These are phyloP conservation scores for Entomobrya proxima DNA, from an alignment of 2,888 invertebrate genomes.

Conservation along the genomic window DNA sequence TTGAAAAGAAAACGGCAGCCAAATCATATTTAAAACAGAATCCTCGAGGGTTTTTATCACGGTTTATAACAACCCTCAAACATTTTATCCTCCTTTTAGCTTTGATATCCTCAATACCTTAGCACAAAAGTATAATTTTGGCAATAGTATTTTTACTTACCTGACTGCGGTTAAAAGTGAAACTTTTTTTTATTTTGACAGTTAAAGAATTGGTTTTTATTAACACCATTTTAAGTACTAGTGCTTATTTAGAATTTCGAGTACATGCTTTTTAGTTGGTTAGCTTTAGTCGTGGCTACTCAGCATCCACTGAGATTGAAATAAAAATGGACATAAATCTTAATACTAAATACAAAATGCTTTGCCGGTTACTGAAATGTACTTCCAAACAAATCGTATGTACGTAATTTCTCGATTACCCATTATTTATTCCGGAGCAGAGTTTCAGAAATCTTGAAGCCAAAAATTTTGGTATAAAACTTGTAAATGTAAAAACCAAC, in stretches of 20 bases:
- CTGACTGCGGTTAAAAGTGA: slow-evolving; percentile 65
- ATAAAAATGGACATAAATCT: too few species aligned
- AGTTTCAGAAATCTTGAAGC: too few species aligned
- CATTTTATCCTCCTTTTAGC: not conserved
- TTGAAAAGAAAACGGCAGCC: slow-evolving; percentile 8
- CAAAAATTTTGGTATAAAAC: too few species aligned
- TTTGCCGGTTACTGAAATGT: too few species aligned
- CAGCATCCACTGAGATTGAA: not conserved
- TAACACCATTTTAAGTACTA: slow-evolving; percentile 37
- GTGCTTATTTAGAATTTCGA: slow-evolving; percentile 31
- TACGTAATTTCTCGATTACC: too few species aligned
- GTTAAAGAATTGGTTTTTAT: slow-evolving; percentile 58
- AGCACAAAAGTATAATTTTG: slow-evolving; percentile 14
- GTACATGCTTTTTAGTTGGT: slow-evolving; percentile 24
- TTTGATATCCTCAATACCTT: slow-evolving; percentile 9
- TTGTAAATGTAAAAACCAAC: too few species aligned
- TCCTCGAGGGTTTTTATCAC: slow-evolving; percentile 22
- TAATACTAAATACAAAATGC: too few species aligned
- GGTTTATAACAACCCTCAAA: not conserved
- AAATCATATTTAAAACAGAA: slow-evolving; percentile 18
- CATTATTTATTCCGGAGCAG: too few species aligned
- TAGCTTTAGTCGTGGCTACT: not conserved
- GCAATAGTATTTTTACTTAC: slow-evolving; percentile 16
- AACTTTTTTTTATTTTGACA: slow-evolving; percentile 63
- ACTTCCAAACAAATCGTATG: too few species aligned